These are phyloP conservation scores for Melanostoma scalare DNA, from an alignment of 2,888 invertebrate genomes.

Conservation along the genomic window DNA sequence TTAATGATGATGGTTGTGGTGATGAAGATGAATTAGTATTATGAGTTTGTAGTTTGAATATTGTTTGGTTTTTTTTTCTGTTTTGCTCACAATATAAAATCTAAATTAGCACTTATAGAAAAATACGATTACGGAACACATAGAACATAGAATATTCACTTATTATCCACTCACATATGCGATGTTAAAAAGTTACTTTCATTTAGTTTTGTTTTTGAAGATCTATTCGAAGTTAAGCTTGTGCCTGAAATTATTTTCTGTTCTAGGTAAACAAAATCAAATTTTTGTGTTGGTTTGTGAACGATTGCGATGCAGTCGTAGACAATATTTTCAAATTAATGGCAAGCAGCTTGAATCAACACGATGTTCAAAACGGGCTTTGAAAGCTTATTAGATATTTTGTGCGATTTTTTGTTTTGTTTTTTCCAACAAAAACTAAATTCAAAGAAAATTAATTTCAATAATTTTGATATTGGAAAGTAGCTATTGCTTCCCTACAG, in stretches of 20 bases:
- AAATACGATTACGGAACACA: constrained; percentile 68
- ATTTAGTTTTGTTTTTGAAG: constrained; percentile 11
- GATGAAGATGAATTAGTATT: constrained; percentile 42
- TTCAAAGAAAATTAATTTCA: no score
- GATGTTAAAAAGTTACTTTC: constrained; percentile 31
- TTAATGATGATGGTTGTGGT: constrained; percentile 19
- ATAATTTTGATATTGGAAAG: no score
- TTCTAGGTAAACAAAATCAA: not conserved
- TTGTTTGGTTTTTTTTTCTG: constrained; percentile 9
- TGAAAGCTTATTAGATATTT: no score
- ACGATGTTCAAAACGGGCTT: no score
- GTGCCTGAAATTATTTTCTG: constrained; percentile 29
- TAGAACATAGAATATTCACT: constrained; percentile 65
- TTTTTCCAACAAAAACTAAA: no score
- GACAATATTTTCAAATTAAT: no score
- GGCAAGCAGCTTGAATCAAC: no score
- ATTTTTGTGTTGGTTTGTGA: no score
- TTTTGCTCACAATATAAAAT: constrained; percentile 7
- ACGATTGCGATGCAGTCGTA: no score
- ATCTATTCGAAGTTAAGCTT: constrained; percentile 7
- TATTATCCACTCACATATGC: constrained; percentile 45
- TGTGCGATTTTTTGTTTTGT: no score
- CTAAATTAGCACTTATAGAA: constrained; percentile 55
- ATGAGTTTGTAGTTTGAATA: constrained; percentile 4
- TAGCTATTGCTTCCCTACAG: no score